phyloP scores from a whole-genome alignment of 2,888 invertebrate genomes.

The Sylvicola cinctus region DNA sequence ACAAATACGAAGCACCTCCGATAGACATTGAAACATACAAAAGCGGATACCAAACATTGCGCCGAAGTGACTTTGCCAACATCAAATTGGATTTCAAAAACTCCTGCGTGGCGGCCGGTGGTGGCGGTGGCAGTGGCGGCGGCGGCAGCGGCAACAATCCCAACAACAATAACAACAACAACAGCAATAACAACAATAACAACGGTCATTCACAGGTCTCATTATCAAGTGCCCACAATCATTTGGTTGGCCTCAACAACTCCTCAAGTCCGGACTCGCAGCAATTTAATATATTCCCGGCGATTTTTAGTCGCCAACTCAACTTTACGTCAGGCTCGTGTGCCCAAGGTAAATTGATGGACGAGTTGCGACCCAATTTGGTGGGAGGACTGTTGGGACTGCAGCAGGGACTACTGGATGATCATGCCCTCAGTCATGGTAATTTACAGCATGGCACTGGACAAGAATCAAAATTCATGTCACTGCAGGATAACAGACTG shows the following conservation, averaged over 20 bases:
- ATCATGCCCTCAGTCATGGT: constrained; percentile 32
- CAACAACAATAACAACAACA: constrained; percentile 14
- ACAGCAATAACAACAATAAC: constrained; percentile 22
- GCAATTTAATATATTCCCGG: constrained; percentile 82
- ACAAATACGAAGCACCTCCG: too few relatives aligned
- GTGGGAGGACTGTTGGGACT: constrained; percentile 60
- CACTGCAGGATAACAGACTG: constrained; percentile 26
- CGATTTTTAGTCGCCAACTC: constrained; percentile 73
- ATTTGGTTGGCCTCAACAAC: constrained; percentile 13
- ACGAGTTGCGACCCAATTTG: constrained; percentile 64
- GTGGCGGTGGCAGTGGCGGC: constrained; percentile 36
- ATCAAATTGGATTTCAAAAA: constrained; percentile 73
- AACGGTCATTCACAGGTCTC: constrained; percentile 8
- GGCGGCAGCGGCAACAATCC: constrained; percentile 26
- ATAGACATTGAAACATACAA: too few relatives aligned
- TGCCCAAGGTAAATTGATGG: constrained; percentile 67
- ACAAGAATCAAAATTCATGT: constrained; percentile 28
- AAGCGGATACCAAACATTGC: too few relatives aligned
- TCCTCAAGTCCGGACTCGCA: constrained; percentile 26
- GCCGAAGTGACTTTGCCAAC: constrained; percentile 22
- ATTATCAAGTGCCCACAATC: constrained; percentile 17
- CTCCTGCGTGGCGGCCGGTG: constrained; percentile 43
- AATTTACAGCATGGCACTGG: constrained; percentile 25
- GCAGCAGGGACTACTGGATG: constrained; percentile 56
- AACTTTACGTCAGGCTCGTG: constrained; percentile 55